Conservation (phyloP, 37 sponge, comb jelly and placozoan genomes). For the Halichondria panicea region DNA sequence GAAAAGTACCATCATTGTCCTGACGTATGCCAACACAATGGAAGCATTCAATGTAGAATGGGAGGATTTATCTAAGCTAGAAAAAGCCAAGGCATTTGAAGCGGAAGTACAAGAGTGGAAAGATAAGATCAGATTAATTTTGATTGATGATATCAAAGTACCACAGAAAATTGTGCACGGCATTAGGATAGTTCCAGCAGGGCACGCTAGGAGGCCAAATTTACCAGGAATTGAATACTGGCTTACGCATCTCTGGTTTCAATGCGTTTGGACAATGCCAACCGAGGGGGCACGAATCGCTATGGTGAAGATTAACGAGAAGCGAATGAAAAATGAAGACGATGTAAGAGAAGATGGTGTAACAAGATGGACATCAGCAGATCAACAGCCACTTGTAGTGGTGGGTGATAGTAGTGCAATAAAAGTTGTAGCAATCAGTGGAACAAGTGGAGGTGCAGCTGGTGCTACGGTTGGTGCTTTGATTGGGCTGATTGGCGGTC, state of each 20-base stretch:
- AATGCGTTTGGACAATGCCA: neutral
- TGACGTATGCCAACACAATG: conserved; percentile 6
- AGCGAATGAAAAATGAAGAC: too few species aligned
- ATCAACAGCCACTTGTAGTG: too few species aligned
- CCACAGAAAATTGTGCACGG: neutral
- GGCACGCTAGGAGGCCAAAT: neutral
- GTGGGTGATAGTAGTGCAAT: too few species aligned
- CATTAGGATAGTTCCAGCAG: neutral
- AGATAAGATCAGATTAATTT: neutral
- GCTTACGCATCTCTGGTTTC: conserved; percentile 3
- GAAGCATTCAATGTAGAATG: neutral
- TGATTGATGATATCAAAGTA: neutral
- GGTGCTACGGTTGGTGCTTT: too few species aligned
- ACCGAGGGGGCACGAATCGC: neutral
- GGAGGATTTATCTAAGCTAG: neutral
- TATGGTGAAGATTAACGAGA: conserved; percentile 2
- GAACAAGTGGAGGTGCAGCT: too few species aligned
- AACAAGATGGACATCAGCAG: too few species aligned
- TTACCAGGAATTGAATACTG: neutral
- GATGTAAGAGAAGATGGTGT: too few species aligned
- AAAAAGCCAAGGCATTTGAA: neutral
- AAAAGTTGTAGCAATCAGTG: too few species aligned
- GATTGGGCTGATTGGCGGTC: too few species aligned
- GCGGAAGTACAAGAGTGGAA: neutral
- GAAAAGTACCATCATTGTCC: neutral